These are phyloP conservation scores for Drosophila rhopaloa DNA, from an alignment of 1,140 invertebrate species.

Conservation along the genomic window DNA sequence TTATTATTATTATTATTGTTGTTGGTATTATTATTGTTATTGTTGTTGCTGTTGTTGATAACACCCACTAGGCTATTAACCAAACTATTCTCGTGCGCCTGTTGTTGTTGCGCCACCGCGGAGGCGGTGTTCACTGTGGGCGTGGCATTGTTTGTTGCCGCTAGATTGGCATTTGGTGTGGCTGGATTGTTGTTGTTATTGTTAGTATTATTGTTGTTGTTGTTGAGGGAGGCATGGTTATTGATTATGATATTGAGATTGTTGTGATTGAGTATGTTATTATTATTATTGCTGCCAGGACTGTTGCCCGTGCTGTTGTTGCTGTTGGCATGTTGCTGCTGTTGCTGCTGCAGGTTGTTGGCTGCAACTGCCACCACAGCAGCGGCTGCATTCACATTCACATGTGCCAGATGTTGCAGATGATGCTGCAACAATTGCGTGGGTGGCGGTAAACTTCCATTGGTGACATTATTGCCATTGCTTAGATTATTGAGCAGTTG, in stretches of 20 bases:
- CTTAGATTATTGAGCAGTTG: slow-evolving; percentile 53
- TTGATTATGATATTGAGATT: slow-evolving; percentile 74
- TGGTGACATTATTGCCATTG: slow-evolving; percentile 55
- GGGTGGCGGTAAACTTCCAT: slow-evolving; percentile 67
- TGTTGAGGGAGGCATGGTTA: slow-evolving; percentile 65
- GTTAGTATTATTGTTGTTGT: slow-evolving; percentile 51
- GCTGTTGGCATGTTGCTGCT: slow-evolving; percentile 45
- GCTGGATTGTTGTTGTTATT: slow-evolving; percentile 80
- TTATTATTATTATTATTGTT: slow-evolving; percentile 54
- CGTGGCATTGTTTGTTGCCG: slow-evolving; percentile 49
- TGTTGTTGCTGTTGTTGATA: slow-evolving; percentile 57
- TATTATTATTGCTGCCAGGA: slow-evolving; percentile 41
- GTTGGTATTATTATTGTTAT: slow-evolving; percentile 48
- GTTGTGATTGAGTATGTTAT: slow-evolving; percentile 71
- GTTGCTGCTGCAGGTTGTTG: slow-evolving; percentile 59
- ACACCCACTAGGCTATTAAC: slow-evolving; percentile 78
- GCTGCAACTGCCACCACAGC: slow-evolving; percentile 69
- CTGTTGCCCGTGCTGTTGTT: slow-evolving; percentile 53
- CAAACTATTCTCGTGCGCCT: slow-evolving; percentile 75
- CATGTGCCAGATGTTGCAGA: slow-evolving; percentile 82
- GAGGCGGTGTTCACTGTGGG: slow-evolving; percentile 64
- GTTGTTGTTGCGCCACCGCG: slow-evolving; percentile 58
- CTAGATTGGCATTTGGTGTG: slow-evolving; percentile 79
- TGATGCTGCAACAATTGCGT: slow-evolving; percentile 83
- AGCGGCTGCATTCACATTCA: slow-evolving; percentile 78